phyloP scores from a whole-genome alignment of 1,140 invertebrate species.

The Drosophila tsacasi region DNA sequence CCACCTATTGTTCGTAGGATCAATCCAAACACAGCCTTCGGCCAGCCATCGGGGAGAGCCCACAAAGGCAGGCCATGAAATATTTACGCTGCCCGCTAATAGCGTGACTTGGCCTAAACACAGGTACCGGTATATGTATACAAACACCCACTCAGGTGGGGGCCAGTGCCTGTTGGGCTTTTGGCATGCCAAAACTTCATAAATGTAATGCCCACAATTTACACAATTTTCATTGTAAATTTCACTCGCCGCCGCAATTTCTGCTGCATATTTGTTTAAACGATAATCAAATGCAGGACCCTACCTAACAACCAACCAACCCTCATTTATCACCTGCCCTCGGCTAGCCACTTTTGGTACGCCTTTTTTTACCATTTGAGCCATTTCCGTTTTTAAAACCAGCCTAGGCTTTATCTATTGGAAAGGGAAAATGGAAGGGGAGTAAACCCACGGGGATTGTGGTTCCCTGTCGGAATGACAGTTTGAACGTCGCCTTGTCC shows the following conservation, averaged over 20 bases:
- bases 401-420: conserved; percentile 30
- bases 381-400: conserved; percentile 50
- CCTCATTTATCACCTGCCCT: conserved; percentile 65
- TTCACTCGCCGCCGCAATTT: conserved; percentile 17
- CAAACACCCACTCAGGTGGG: background rate
- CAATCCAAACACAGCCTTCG: conserved; percentile 27
- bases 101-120: conserved; percentile 54
- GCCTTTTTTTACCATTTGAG: conserved; percentile 41
- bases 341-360: conserved; percentile 27
- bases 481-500: conserved; percentile 19
- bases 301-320: conserved; percentile 1
- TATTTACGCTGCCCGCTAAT: conserved; percentile 53
- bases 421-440: background rate
- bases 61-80: conserved; percentile 52
- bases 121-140: background rate
- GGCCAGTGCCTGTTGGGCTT: background rate
- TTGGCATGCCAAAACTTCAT: conserved; percentile 62
- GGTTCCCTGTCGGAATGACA: conserved; percentile 41
- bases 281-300: conserved; percentile 75
- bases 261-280: conserved; percentile 60
- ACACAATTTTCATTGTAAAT: conserved; percentile 62
- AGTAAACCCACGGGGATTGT: conserved; percentile 4
- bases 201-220: conserved; percentile 58
- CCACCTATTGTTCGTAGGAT: conserved; percentile 17
- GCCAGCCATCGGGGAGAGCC: conserved; percentile 10